Conservation (phyloP, 1,140 invertebrate genomes). For the Ips nitidus region DNA sequence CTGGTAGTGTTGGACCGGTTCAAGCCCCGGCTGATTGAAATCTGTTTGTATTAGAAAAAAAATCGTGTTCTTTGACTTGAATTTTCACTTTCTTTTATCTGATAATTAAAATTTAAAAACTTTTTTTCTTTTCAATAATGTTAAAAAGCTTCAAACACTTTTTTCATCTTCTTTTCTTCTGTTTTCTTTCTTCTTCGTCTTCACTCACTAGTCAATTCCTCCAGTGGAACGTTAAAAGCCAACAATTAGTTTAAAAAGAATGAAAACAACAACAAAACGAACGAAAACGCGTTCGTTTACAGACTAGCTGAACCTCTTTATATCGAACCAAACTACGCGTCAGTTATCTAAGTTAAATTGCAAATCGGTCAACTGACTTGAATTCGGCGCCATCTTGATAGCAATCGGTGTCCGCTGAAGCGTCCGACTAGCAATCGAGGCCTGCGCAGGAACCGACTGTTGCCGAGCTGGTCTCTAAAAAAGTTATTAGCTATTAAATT, state of each 20-base stretch:
- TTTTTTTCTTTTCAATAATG: not conserved
- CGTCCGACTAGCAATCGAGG: conserved; percentile 55
- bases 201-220: not conserved
- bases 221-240: not conserved
- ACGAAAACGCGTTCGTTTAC: not conserved
- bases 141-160: too few species aligned
- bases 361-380: conserved; percentile 57
- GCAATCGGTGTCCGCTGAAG: conserved; percentile 59
- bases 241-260: conserved; percentile 1
- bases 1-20: conserved; percentile 54
- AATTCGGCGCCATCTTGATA: conserved; percentile 62
- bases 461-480: conserved; percentile 55
- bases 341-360: conserved; percentile 44
- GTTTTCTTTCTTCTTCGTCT: conserved; percentile 6
- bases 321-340: conserved; percentile 17
- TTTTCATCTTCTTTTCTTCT: conserved; percentile 9
- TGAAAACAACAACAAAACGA: not conserved
- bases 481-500: not conserved
- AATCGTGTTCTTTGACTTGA: conserved; percentile 33
- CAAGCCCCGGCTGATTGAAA: conserved; percentile 8
- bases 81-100: conserved; percentile 45
- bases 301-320: not conserved
- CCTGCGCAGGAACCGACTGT: conserved; percentile 55
- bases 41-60: conserved; percentile 22
- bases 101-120: conserved; percentile 15